Conservation (phyloP, 1,140 invertebrate genomes). For the Aradophagus sp. region DNA sequence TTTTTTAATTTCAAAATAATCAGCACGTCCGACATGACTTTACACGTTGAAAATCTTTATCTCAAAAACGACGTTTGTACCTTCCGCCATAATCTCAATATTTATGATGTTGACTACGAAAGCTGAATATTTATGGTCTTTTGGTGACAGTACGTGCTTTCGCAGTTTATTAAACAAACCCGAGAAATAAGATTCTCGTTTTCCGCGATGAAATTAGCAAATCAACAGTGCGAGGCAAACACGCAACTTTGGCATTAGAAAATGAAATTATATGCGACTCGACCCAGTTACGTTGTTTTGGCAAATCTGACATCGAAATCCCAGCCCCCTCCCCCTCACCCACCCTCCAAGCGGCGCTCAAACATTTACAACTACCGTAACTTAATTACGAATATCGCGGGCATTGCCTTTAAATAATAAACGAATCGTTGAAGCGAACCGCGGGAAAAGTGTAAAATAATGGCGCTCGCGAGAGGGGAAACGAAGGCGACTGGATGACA, state of each 20-base stretch:
- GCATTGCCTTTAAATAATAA: too few species aligned
- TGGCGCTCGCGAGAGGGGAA: slow-evolving; percentile 6
- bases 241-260: slow-evolving; percentile 25
- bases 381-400: too few species aligned
- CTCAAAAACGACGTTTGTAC: background rate
- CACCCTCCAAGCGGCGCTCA: too few species aligned
- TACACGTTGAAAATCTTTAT: too few species aligned
- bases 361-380: too few species aligned
- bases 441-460: slow-evolving; percentile 25
- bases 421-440: slow-evolving; percentile 26
- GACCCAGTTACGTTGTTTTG: slow-evolving; percentile 2
- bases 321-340: too few species aligned
- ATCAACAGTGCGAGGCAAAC: slow-evolving; percentile 21
- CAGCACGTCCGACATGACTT: too few species aligned
- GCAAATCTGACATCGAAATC: too few species aligned
- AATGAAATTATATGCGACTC: slow-evolving; percentile 14
- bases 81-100: background rate
- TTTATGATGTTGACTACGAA: background rate
- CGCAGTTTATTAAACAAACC: slow-evolving; percentile 23
- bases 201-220: slow-evolving; percentile 15
- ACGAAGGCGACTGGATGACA: slow-evolving; percentile 11
- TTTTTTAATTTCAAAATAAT: too few species aligned
- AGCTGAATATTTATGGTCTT: slow-evolving; percentile 27
- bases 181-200: slow-evolving; percentile 24
- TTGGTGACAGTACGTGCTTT: slow-evolving; percentile 8